Conservation (phyloP, 92 coral and sea anemone genomes). For the Paramuricea clavata region DNA sequence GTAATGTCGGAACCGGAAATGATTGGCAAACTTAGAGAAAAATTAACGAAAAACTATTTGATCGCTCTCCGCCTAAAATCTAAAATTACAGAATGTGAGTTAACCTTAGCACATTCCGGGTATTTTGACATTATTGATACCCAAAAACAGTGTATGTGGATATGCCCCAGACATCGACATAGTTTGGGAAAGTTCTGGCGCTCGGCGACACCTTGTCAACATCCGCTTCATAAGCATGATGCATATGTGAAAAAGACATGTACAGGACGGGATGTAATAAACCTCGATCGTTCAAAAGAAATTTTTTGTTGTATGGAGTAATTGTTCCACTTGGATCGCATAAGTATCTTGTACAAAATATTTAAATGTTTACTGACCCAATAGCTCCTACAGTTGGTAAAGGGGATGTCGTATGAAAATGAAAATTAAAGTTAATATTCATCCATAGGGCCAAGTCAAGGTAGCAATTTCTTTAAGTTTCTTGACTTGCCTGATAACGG, state of each 20-base stretch:
- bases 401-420: neutral
- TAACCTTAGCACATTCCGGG: constrained; percentile 19
- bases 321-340: no score
- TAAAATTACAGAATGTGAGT: constrained; percentile 12
- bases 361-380: neutral
- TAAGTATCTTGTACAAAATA: neutral
- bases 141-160: constrained; percentile 9
- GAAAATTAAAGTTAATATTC: neutral
- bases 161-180: constrained; percentile 40
- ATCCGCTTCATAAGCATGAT: constrained; percentile 23
- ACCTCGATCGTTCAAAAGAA: no score
- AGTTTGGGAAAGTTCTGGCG: constrained; percentile 41
- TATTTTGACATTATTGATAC: neutral
- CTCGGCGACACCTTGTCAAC: constrained; percentile 19
- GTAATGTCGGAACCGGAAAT: no score
- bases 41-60: no score
- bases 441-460: no score
- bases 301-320: no score
- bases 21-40: no score
- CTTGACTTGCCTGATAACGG: neutral
- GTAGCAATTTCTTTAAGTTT: neutral
- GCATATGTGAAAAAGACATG: neutral
- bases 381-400: neutral
- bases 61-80: no score
- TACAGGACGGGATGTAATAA: neutral